Evolutionary conservation across 1,140 invertebrate genomes (phyloP).

Genomic region (Teleogryllus occipitalis): DNA sequence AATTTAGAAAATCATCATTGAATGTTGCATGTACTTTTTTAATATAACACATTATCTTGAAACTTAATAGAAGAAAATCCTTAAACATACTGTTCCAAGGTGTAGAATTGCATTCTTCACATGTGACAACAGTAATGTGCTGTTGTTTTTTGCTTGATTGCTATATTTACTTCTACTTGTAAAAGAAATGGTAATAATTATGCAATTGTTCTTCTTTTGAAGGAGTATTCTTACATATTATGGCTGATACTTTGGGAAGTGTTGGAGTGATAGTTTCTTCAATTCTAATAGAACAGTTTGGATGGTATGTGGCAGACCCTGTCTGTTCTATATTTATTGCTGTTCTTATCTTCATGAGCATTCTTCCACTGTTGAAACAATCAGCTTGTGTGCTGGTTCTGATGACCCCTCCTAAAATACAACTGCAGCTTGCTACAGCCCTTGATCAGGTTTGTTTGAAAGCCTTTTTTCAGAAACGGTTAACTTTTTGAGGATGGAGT

Average conservation of each 20-base stretch:
- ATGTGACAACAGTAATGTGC: too few species aligned
- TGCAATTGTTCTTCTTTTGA: not conserved
- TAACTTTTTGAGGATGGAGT: too few species aligned
- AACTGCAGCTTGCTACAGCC: conserved; percentile 28
- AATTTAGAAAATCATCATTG: too few species aligned
- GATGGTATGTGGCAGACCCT: conserved; percentile 51
- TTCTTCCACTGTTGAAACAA: conserved; percentile 47
- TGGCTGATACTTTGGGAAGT: conserved; percentile 54
- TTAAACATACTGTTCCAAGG: too few species aligned
- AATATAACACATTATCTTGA: too few species aligned
- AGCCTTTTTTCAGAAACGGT: not conserved
- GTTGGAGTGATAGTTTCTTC: conserved; percentile 55
- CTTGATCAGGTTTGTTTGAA: conserved; percentile 31
- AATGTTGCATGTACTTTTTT: too few species aligned
- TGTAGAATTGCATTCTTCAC: too few species aligned
- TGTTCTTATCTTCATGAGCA: conserved; percentile 46
- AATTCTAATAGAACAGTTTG: conserved; percentile 51
- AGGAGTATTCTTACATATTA: conserved; percentile 55
- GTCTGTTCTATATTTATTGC: conserved; percentile 56
- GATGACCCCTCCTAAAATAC: conserved; percentile 26
- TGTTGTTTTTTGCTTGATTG: too few species aligned
- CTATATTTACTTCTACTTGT: too few species aligned
- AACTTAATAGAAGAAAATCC: too few species aligned
- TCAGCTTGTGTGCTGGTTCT: conserved; percentile 42
- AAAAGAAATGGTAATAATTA: not conserved